Evolutionary conservation across 2,888 invertebrate species (phyloP).

Genomic region (Crioceris asparagi): DNA sequence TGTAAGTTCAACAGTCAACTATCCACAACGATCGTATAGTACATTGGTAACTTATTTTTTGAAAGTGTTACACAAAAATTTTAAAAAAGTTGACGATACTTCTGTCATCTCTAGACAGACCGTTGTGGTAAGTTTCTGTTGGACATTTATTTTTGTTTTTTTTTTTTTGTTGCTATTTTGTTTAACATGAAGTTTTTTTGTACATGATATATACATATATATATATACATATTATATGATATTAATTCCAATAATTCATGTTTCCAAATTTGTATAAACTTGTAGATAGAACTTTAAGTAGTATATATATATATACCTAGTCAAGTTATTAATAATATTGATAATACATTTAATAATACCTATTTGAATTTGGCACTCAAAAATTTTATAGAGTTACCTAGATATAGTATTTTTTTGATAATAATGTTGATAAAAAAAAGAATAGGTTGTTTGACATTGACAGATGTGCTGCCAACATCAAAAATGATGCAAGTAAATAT

Average conservation of each 20-base stretch:
- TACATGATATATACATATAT: no score
- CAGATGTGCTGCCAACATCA: no score
- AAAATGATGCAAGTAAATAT: no score
- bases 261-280: slow-evolving; percentile 28
- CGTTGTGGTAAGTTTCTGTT: slow-evolving; percentile 16
- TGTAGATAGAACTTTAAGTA: slow-evolving; percentile 34
- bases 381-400: slow-evolving; percentile 25
- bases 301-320: slow-evolving; percentile 30
- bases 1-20: no score
- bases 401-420: slow-evolving; percentile 12
- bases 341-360: slow-evolving; percentile 17
- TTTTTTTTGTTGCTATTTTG: not conserved
- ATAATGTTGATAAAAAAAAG: no score
- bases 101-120: slow-evolving; percentile 7
- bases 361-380: slow-evolving; percentile 27
- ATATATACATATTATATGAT: no score
- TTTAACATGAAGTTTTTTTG: no score
- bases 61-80: no score
- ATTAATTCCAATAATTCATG: slow-evolving; percentile 20
- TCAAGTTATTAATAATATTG: slow-evolving; percentile 27
- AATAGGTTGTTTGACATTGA: no score
- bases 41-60: no score
- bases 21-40: no score
- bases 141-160: not conserved
- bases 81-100: no score